A percentile compares a stretch with the other conserved stretches of the same genome.
These are phyloP conservation scores for Scomberomorus guttatus DNA, from an alignment of 2,797 vertebrate species.

Conservation along the genomic window DNA sequence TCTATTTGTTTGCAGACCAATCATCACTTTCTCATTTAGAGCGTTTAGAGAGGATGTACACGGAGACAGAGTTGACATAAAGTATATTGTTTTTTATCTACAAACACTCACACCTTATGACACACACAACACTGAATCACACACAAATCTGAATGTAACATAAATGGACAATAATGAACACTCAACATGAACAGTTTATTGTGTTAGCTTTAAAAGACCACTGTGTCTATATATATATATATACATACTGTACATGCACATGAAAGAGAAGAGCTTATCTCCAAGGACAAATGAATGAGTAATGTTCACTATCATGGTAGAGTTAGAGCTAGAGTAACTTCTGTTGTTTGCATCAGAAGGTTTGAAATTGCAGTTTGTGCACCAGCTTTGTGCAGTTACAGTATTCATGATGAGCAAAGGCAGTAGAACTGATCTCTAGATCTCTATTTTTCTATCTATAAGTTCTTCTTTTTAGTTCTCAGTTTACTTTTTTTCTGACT, in stretches of 20 bases:
- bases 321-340: slow-evolving; percentile 25
- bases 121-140: too few species aligned
- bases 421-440: background rate
- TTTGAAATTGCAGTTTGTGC: slow-evolving; percentile 16
- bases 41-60: slow-evolving; percentile 53
- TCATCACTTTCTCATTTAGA: slow-evolving; percentile 72
- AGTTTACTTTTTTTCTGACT: background rate
- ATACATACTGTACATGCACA: background rate
- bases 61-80: slow-evolving; percentile 30
- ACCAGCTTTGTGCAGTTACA: background rate
- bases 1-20: slow-evolving; percentile 62
- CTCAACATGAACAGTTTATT: slow-evolving; percentile 13
- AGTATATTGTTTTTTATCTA: slow-evolving; percentile 3
- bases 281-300: slow-evolving; percentile 46
- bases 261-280: slow-evolving; percentile 33
- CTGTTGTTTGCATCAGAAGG: slow-evolving; percentile 12
- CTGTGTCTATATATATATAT: slow-evolving; percentile 1
- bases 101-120: background rate
- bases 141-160: background rate
- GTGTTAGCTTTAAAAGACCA: slow-evolving; percentile 19
- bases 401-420: background rate
- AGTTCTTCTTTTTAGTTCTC: background rate
- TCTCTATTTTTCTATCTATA: background rate
- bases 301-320: slow-evolving; percentile 5
- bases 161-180: slow-evolving; percentile 17